phyloP scores from a whole-genome alignment of 2,888 invertebrate genomes.

The Tetragonisca angustula region DNA sequence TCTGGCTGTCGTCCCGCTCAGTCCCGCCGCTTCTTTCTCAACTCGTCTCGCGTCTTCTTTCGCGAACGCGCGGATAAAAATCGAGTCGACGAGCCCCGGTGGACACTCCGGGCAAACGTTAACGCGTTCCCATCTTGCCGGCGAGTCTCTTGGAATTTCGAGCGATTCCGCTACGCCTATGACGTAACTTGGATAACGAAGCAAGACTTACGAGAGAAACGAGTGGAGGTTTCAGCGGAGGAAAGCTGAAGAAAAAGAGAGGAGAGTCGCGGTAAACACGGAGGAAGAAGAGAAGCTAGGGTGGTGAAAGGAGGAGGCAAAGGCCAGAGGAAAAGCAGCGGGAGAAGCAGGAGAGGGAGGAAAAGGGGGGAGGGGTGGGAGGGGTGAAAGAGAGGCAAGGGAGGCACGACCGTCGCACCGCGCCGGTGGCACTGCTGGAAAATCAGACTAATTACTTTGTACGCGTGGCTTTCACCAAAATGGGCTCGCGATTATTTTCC shows the following conservation, averaged over 20 bases:
- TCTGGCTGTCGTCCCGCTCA: too few relatives aligned
- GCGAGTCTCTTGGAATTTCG: background rate
- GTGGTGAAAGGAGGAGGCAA: background rate
- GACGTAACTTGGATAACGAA: constrained; percentile 49
- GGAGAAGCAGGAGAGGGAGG: constrained; percentile 7
- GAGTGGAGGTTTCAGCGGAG: constrained; percentile 45
- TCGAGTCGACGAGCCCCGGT: background rate
- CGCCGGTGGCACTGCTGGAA: constrained; percentile 58
- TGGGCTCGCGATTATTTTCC: constrained; percentile 72
- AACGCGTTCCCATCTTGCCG: background rate
- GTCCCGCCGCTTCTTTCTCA: too few relatives aligned
- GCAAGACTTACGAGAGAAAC: constrained; percentile 52
- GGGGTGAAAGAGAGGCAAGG: background rate
- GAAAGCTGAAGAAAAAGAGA: constrained; percentile 9
- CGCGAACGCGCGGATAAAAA: background rate
- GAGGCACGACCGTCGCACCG: constrained; percentile 12
- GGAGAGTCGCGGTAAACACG: background rate
- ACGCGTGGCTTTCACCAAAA: constrained; percentile 72
- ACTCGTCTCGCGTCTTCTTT: background rate
- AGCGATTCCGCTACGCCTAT: constrained; percentile 48
- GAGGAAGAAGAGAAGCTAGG: background rate
- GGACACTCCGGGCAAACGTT: background rate
- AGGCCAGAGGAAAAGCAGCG: background rate
- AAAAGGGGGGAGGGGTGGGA: background rate
- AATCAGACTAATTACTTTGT: constrained; percentile 76